These are phyloP conservation scores for Actinopyga echinites DNA, from an alignment of 53 echinoderm and acorn worm genomes.

Conservation along the genomic window DNA sequence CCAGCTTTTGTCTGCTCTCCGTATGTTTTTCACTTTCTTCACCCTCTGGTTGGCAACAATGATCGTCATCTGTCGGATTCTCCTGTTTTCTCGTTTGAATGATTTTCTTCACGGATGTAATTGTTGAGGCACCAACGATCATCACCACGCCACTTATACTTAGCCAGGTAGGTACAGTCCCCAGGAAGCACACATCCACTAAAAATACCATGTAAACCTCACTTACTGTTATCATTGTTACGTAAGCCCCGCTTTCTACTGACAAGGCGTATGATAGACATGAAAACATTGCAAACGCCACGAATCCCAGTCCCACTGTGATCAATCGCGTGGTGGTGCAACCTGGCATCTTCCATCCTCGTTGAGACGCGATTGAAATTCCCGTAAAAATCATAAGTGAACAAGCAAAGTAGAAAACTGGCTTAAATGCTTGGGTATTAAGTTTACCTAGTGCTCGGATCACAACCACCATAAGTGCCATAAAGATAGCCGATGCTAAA, in stretches of 20 bases:
- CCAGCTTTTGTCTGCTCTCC: background rate
- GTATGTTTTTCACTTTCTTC: background rate
- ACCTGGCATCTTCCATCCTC: background rate
- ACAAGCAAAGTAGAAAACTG: background rate
- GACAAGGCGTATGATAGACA: background rate
- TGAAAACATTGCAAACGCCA: background rate
- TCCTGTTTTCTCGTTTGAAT: background rate
- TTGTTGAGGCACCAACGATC: background rate
- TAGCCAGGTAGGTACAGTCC: background rate
- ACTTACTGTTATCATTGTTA: slow-evolving; percentile 17
- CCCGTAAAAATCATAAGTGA: background rate
- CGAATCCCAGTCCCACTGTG: background rate
- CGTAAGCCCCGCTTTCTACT: background rate
- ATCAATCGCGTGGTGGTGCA: background rate
- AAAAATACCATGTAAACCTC: slow-evolving; percentile 8
- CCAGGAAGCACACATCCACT: background rate
- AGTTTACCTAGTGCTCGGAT: background rate
- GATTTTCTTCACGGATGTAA: background rate
- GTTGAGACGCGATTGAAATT: background rate
- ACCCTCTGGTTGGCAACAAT: background rate
- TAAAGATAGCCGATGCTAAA: background rate
- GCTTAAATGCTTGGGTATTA: slow-evolving; percentile 1
- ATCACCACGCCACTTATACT: slow-evolving; percentile 1
- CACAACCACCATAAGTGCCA: background rate
- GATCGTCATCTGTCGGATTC: background rate